Base-by-base conservation (phyloP, 2,113 vertebrate genomes). In the Castor canadensis region DNA sequence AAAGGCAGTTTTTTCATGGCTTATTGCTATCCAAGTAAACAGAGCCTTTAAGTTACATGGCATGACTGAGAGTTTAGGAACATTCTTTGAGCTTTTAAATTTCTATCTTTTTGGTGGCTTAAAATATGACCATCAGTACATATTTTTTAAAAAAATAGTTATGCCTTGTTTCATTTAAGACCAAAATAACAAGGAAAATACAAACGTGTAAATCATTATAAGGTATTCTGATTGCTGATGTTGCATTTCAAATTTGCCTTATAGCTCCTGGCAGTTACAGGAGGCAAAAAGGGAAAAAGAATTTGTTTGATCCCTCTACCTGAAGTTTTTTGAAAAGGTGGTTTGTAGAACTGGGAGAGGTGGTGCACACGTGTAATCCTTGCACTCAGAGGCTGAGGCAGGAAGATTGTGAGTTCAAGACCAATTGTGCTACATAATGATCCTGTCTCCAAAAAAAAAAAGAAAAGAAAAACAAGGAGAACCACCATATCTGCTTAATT, bases 181-280 rank as follows among this genome's bases (percentile, higher is more conserved):
- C 64, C 24, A 81, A 91, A 24, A 67, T 71, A 75, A 77, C 22
- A 94, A 88, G 67, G 52, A 76, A 80, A 95, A 72, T 81, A 26
- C 20, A 80, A 69, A 32, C 81, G 58, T 52, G 4, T 87, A 72
- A 90, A 86, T 56, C 22, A 56, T 49, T 60, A 73, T 28, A 72
- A 1, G 15, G 8, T 49, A 43, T 73, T 30, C 22, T 67, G 32
- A 69, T 84, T 89, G 56, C 49, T 75, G 22, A 54, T 15, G 30
- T 69, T 79, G 77, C 22, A n/a, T 67, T 93, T 89, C 72, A 73
- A 0, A 38, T 79, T 91, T 91, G 64, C 47, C 19, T 93, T 22
- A 45, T 69, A 52, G 35, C 43, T 95, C 56, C 47, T 38, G 22
- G 22, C 17, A 88, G n/a, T 16, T 77, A 83, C 15, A 60, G 10